Base-by-base conservation (phyloP, 2,797 vertebrate genomes). In the Pseudochromis fuscus region DNA sequence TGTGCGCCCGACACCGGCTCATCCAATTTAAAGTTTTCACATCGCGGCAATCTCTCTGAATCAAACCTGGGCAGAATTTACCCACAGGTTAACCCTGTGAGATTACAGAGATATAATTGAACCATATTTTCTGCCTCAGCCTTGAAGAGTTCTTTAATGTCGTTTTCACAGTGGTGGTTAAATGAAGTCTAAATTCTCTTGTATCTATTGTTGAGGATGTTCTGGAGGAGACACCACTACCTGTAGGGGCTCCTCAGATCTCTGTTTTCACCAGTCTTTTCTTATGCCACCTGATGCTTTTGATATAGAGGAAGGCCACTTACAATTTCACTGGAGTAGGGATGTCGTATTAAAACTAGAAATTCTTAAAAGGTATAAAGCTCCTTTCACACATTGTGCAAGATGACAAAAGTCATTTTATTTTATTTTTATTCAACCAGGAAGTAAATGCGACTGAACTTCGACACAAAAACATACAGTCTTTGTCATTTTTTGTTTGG, bases 11-110 rank as follows among this genome's bases (percentile, higher is more conserved):
- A 25, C 46, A 49, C 24, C 27, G 24, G 5, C 46, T 49, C 27
- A 49, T 49, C 46, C 15, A 49, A 49, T 49, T 46, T 49, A 49
- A 49, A 49, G 15, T 16, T 27, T 24, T 49, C n/a, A 27, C 24
- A 25, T 25, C 4, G 46, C 24, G 23, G 19, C 11, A 1, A 23
- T 45, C 21, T 45, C 44, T 45, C 44, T 45, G 21, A 45, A 44
- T 23, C 4, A 23, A 45, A 45, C 10, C 9, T 45, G 44, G 44
- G 19, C 10, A 45, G 11, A 45, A 11, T 23, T 49, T 49, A 25
- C 23, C 24, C 23, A 49, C 46, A 49, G 24, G 12, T 25, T 49
- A 49, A 25, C 46, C 13, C 46, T 49, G 46, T 7, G 16, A 46
- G 44, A 49, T 49, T 27, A 49, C 13, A 49, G 46, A 25, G 24